phyloP scores from a whole-genome alignment of 2,113 vertebrate genomes.

The Phalacrocorax carbo region DNA sequence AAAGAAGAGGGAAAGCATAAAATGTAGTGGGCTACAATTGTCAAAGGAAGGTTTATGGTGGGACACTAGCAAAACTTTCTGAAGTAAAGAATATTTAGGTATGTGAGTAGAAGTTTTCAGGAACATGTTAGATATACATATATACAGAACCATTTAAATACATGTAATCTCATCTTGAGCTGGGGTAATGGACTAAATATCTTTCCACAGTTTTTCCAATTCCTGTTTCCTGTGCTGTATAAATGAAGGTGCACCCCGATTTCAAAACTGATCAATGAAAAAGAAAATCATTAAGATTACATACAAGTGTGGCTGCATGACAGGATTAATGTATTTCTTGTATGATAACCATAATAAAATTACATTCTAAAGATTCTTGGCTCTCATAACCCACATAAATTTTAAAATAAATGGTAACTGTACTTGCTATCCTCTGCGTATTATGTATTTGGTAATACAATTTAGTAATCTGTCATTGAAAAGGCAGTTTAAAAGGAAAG shows the following conservation, averaged over 20 bases:
- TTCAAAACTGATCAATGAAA: background rate
- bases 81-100: background rate
- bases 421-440: background rate
- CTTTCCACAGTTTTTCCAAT: background rate
- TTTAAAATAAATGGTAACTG: background rate
- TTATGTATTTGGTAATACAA: background rate
- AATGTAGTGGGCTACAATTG: background rate
- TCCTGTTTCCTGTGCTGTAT: background rate
- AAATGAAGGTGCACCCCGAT: background rate
- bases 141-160: background rate
- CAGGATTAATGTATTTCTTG: background rate
- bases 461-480: background rate
- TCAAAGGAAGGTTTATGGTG: background rate
- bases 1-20: background rate
- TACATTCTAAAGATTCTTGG: background rate
- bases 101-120: background rate
- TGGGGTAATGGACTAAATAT: background rate
- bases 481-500: background rate
- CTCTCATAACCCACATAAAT: background rate
- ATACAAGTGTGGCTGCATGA: background rate
- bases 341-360: background rate
- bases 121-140: background rate
- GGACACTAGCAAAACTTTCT: background rate
- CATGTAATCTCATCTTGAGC: background rate
- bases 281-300: background rate